phyloP scores from a whole-genome alignment of 2,888 invertebrate species.

The Melanostoma mellinum region DNA sequence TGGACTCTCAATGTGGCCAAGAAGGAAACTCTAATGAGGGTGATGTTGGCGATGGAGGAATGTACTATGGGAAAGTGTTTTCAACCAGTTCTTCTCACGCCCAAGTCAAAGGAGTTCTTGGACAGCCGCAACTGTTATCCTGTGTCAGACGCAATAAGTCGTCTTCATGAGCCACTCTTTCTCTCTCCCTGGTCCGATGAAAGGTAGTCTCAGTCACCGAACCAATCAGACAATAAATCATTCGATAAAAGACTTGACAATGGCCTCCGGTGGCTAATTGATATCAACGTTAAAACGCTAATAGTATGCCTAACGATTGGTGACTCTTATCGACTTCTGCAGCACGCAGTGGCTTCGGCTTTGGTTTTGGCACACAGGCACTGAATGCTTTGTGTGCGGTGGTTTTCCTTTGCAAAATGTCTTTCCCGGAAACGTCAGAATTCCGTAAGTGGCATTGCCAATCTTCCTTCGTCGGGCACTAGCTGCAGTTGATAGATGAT shows the following conservation, averaged over 20 bases:
- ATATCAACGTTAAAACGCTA: slow-evolving; percentile 58
- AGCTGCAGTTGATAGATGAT: slow-evolving; percentile 56
- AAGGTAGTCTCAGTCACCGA: not conserved
- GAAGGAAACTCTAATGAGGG: slow-evolving; percentile 48
- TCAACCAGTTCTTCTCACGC: not conserved
- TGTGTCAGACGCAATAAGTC: no score
- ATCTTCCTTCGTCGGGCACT: slow-evolving; percentile 50
- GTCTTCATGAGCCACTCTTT: no score
- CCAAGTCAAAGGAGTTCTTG: not conserved
- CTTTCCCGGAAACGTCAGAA: slow-evolving; percentile 59
- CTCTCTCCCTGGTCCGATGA: no score
- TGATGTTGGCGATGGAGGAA: slow-evolving; percentile 34
- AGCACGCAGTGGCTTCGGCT: not conserved
- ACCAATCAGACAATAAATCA: slow-evolving; percentile 58
- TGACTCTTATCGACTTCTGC: slow-evolving; percentile 48
- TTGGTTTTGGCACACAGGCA: no score
- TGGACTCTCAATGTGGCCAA: slow-evolving; percentile 6
- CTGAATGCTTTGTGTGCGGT: slow-evolving; percentile 16
- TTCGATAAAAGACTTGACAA: slow-evolving; percentile 59
- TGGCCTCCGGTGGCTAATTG: slow-evolving; percentile 64
- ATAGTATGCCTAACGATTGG: slow-evolving; percentile 65
- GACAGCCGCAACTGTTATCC: no score
- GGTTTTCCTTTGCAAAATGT: slow-evolving; percentile 8
- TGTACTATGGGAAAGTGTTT: slow-evolving; percentile 5
- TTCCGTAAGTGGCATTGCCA: slow-evolving; percentile 59